These are phyloP conservation scores for Catocala sponsa DNA, from an alignment of 2,888 invertebrate genomes.

Conservation along the genomic window DNA sequence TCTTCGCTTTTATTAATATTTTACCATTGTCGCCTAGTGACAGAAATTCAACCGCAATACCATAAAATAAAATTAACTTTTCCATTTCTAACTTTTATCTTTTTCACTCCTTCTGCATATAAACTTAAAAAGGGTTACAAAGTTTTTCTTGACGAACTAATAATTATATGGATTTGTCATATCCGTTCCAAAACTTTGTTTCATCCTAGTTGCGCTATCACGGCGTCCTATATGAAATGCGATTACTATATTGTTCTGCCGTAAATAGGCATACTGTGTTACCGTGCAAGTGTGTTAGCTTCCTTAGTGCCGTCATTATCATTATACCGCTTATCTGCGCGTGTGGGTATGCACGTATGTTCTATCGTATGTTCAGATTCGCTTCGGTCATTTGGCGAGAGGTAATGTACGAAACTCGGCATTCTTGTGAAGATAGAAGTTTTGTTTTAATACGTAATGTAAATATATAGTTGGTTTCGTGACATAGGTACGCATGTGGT, in stretches of 20 bases:
- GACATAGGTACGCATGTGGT: no score
- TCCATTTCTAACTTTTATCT: no score
- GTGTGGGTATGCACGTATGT: constrained; percentile 15
- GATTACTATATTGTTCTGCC: constrained; percentile 55
- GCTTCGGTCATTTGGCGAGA: not conserved
- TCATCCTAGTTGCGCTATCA: not conserved
- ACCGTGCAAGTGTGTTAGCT: constrained; percentile 64
- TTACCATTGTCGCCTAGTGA: no score
- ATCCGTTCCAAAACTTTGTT: not conserved
- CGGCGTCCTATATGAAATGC: constrained; percentile 42
- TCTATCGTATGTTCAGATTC: constrained; percentile 9
- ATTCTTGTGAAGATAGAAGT: not conserved
- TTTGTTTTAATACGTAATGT: not conserved
- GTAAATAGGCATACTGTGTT: constrained; percentile 53
- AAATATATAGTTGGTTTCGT: no score
- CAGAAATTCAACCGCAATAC: no score
- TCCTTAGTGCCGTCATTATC: constrained; percentile 63
- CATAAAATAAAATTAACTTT: no score
- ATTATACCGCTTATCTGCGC: constrained; percentile 24
- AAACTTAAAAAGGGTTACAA: no score
- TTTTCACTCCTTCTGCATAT: no score
- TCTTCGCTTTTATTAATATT: no score
- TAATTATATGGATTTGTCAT: not conserved
- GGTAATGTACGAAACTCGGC: not conserved
- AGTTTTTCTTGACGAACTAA: no score